Evolutionary conservation across 2,113 vertebrate species (phyloP), one percentile per base, ranked within the genome.

Genomic region (Stigmatopora argus): DNA sequence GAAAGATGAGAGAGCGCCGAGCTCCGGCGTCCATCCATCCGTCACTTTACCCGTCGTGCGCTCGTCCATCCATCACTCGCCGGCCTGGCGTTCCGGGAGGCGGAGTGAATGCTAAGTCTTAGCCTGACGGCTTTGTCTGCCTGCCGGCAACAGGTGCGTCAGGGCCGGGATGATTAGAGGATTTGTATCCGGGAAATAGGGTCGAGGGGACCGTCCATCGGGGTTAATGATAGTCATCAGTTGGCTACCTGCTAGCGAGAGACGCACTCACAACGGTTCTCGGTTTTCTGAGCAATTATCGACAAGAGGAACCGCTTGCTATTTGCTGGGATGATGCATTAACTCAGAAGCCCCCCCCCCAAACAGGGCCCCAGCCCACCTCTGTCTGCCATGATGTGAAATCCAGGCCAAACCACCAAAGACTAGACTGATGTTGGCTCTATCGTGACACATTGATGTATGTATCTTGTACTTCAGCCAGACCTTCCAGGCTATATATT

Each of bases 11-110:
- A 79, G 45, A 65, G 77, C 78, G 61, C 8, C 44, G 74, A 73
- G 74, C 81, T 55, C 13, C 14, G 62, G 74, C 69, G 87, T 88
- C 82, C 82, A 88, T 88, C 82, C 82, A 87, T 89, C 88, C 87
- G 75, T 65, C 55, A 7, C 15, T 45, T 51, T 7, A 75, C 70
- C 70, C 69, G 61, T 67, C 62, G 49, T 75, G 77, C 65, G 57
- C 64, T 52, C 65, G 17, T 55, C 13, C 35, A 45, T 45, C 38
- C 38, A 45, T 59, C 57, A 59, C 10, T 26, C n/a, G 44, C 38
- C 59, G 13, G 18, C 38, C 58, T 44, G 17, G 11, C 58, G n/a
- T n/a, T 56, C 53, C 23, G 26, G 53, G 23, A 56, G 53, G 53
- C 15, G 23, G 23, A 31, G 53, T 23, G 73, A 75, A 72, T 71